phyloP scores from a whole-genome alignment of 2,113 vertebrate species.

The Anarhynchus alexandrinus region DNA sequence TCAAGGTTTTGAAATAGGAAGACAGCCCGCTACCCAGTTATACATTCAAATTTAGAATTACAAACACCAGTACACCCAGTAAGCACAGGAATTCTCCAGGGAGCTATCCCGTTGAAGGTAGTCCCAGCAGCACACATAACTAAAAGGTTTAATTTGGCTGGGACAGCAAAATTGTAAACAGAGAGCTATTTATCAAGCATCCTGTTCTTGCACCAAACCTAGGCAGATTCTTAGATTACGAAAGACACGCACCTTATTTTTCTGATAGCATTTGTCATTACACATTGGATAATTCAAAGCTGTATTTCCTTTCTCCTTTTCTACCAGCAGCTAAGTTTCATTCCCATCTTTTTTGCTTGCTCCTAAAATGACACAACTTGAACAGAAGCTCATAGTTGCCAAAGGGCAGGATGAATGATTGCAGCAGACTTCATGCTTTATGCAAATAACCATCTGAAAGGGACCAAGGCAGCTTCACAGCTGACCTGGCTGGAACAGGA shows the following conservation, averaged over 20 bases:
- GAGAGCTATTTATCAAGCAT: not conserved
- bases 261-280: not conserved
- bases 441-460: not conserved
- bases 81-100: not conserved
- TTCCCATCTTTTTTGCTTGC: not conserved
- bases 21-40: not conserved
- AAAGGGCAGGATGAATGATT: not conserved
- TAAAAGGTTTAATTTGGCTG: not conserved
- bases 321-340: not conserved
- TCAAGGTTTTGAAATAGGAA: slow-evolving; percentile 11
- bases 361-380: not conserved
- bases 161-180: not conserved
- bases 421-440: not conserved
- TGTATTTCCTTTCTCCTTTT: not conserved
- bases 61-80: not conserved
- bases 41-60: not conserved
- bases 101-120: not conserved
- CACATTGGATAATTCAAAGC: not conserved
- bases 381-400: not conserved
- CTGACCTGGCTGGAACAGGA: not conserved
- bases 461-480: not conserved
- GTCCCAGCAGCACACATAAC: not conserved
- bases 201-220: not conserved
- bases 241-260: not conserved
- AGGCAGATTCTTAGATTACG: not conserved